phyloP scores from a whole-genome alignment of 2,113 vertebrate genomes.

The Nesospiza acunhae region DNA sequence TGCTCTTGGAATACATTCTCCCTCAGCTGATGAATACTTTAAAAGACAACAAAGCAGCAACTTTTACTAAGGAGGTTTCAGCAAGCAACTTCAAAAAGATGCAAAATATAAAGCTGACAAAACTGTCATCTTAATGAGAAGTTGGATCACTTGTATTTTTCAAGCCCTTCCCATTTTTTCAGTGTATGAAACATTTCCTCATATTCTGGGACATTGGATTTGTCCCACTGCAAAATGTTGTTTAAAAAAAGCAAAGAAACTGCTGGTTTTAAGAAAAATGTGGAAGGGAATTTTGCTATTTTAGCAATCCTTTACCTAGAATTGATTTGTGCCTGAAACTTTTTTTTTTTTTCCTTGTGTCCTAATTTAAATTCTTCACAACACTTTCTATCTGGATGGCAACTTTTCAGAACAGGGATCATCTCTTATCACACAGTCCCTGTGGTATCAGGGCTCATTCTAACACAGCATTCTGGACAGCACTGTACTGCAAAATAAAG shows the following conservation, averaged over 20 bases:
- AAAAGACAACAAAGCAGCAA: background rate
- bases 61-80: background rate
- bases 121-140: background rate
- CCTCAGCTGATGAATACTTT: constrained; percentile 88
- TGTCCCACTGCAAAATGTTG: background rate
- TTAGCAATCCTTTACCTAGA: background rate
- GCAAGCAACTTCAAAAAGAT: background rate
- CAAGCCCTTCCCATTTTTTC: background rate
- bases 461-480: background rate
- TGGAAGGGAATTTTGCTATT: background rate
- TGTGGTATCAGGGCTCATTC: background rate
- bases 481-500: background rate
- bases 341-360: background rate
- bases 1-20: constrained; percentile 92
- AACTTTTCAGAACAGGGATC: constrained; percentile 2
- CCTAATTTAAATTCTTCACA: background rate
- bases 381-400: background rate
- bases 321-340: background rate
- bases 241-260: background rate
- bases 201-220: background rate
- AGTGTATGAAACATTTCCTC: background rate
- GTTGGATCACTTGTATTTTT: background rate
- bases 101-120: background rate
- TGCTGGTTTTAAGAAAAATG: background rate
- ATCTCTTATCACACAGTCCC: background rate